phyloP scores from a whole-genome alignment of 2,888 invertebrate genomes.

The Orchesellides sinensis region DNA sequence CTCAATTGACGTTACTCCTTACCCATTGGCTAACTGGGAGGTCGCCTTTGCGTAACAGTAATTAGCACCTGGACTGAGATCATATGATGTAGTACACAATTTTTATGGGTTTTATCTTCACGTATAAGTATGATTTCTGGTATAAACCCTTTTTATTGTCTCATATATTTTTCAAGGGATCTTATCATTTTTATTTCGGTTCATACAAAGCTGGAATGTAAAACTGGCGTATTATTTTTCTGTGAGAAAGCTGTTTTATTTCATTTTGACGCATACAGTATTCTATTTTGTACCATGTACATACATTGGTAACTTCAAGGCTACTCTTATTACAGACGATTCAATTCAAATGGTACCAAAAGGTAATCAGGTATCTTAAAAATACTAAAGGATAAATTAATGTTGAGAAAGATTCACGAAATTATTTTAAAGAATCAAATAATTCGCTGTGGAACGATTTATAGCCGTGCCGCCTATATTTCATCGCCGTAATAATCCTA shows the following conservation, averaged over 20 bases:
- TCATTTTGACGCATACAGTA: background rate
- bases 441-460: slow-evolving; percentile 12
- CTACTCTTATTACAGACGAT: too few species aligned
- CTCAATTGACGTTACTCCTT: slow-evolving; percentile 69
- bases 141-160: background rate
- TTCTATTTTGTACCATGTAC: too few species aligned
- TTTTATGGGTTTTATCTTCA: background rate
- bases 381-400: too few species aligned
- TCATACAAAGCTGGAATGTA: too few species aligned
- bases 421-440: background rate
- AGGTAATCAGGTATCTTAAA: too few species aligned
- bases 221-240: background rate
- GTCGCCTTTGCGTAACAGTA: slow-evolving; percentile 67
- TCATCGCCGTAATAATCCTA: slow-evolving; percentile 30
- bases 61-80: slow-evolving; percentile 70
- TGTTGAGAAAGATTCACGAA: too few species aligned
- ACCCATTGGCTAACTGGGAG: slow-evolving; percentile 72
- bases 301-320: too few species aligned
- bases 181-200: too few species aligned
- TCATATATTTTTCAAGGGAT: too few species aligned
- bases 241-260: background rate
- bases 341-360: too few species aligned
- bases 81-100: too few species aligned
- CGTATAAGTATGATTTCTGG: background rate
- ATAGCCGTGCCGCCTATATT: slow-evolving; percentile 21